Conservation (phyloP, 2,113 vertebrate species). For the Trichechus manatus region DNA sequence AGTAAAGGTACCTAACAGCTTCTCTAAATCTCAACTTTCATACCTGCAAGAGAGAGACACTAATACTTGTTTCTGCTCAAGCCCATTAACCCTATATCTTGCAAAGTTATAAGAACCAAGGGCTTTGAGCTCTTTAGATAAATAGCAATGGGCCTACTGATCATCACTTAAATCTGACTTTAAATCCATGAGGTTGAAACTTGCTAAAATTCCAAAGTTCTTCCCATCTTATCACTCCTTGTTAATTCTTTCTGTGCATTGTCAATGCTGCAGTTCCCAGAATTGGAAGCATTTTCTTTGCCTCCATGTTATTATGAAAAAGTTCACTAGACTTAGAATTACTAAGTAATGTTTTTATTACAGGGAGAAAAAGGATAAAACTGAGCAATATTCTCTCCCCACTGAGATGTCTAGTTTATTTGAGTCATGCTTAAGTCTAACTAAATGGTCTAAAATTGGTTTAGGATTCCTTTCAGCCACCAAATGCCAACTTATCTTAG, state of each 20-base stretch:
- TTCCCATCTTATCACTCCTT: neutral
- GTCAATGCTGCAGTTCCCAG: neutral
- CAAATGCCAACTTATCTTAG: constrained; percentile 39
- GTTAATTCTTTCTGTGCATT: constrained; percentile 25
- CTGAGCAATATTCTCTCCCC: neutral
- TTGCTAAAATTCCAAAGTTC: neutral
- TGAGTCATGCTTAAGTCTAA: constrained; percentile 51
- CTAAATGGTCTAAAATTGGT: constrained; percentile 54
- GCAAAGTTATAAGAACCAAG: neutral
- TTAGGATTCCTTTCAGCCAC: constrained; percentile 59
- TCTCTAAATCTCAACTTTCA: constrained; percentile 25
- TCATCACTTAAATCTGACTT: neutral
- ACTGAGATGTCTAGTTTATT: constrained; percentile 29
- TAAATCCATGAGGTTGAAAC: neutral
- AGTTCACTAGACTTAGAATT: constrained; percentile 25
- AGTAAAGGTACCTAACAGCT: neutral
- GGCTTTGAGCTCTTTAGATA: neutral
- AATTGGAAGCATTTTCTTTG: constrained; percentile 57
- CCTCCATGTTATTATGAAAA: constrained; percentile 63
- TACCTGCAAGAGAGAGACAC: neutral
- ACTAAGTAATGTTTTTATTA: constrained; percentile 37
- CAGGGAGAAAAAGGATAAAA: constrained; percentile 29
- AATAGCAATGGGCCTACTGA: neutral
- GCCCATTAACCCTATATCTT: neutral
- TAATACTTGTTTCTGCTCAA: neutral